These are phyloP conservation scores for Todus mexicanus DNA, from an alignment of 2,797 vertebrate genomes.

Conservation along the genomic window DNA sequence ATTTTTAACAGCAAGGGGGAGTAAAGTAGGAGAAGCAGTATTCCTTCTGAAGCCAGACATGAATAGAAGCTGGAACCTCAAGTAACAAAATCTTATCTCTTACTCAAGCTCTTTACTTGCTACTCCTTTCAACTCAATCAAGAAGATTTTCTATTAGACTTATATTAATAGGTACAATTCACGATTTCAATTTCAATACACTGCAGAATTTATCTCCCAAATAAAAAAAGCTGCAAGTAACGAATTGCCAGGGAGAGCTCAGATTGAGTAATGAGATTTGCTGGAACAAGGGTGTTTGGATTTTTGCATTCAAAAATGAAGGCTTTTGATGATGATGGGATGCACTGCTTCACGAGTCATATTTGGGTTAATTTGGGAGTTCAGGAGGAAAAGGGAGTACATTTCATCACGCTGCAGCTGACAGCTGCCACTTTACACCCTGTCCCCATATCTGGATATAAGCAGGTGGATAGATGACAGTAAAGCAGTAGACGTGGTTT, in stretches of 20 bases:
- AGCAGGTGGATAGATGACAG: too few relatives aligned
- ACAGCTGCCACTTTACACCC: background rate
- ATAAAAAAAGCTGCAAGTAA: background rate
- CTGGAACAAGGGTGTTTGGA: background rate
- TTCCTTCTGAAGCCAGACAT: background rate
- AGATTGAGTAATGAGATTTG: background rate
- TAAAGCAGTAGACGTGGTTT: too few relatives aligned
- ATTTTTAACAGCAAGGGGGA: background rate
- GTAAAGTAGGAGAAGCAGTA: background rate
- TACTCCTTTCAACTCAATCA: background rate
- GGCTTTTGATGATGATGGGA: background rate
- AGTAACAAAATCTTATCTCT: background rate
- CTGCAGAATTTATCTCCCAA: background rate
- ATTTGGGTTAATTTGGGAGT: background rate
- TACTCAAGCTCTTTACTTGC: background rate
- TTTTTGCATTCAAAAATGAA: background rate
- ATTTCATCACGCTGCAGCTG: background rate
- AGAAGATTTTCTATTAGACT: background rate
- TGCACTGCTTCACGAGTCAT: background rate
- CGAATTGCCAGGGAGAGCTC: background rate
- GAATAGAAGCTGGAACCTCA: background rate
- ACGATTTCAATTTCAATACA: background rate
- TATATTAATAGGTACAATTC: background rate
- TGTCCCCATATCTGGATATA: background rate
- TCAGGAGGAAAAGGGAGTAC: background rate